Evolutionary conservation across 2,888 invertebrate genomes (phyloP), one percentile per base, ranked within the genome.

Genomic region (Cryptus armator): DNA sequence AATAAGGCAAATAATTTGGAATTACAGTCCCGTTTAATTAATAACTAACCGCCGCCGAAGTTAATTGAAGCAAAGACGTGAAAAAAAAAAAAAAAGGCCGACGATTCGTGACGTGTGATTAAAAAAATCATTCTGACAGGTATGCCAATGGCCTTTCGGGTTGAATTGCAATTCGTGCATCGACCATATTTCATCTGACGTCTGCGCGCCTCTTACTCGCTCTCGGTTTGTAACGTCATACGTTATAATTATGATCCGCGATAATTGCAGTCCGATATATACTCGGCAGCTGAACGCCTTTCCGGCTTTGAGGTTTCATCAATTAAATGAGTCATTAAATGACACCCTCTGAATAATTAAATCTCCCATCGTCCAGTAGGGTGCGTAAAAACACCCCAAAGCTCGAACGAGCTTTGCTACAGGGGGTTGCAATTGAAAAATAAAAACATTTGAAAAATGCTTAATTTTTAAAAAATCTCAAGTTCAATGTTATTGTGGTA

Each of bases 321-420:
- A 62, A 59, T 68, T 70, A 76, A 81, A 70, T 70, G 70, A 81
- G 44, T 76, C 75, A 76, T 81, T 70, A 62, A 81, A 70, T 44
- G 68, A 76, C 51, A 68, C 48, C 19, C 62, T 75, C 48, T 29
- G 75, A 81, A 75, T 81, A 62, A 70, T 81, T 68, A 64, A 81
- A 62, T 29, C 48, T 53, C 29, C 51, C 10, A 14, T 32, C 62
- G n/a, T 16, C 53, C 16, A 29, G 12, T 59, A 1, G 19, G 24
- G 19, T 10, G 19, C 3, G 3, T 24, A 24, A 12, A 10, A 24
- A 24, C 3, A 29, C 4, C 9, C 6, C 10, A 2, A 24, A 1
- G 19, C 10, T 24, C 6, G 12, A 59, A 59, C 19, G 19, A 56
- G 19, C 19, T 56, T 14, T 12, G 12, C 59, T 3, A 24, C 4